These are phyloP conservation scores for Ladona fulva DNA, from an alignment of 1,140 invertebrate species.

Conservation along the genomic window DNA sequence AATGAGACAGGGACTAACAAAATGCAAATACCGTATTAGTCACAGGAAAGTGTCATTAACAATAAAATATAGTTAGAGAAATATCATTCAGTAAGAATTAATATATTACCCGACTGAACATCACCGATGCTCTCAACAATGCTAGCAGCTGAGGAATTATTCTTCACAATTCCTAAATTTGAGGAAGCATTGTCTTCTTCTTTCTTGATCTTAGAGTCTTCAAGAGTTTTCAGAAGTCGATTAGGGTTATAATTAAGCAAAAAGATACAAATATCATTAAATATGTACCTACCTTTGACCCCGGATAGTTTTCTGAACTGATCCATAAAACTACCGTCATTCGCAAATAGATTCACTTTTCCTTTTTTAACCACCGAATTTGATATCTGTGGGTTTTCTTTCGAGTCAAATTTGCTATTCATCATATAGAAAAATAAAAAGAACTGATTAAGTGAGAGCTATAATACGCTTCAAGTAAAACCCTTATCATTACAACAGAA, in stretches of 20 bases:
- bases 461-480: too few relatives aligned
- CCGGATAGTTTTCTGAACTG: slow-evolving; percentile 62
- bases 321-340: slow-evolving; percentile 72
- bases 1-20: too few relatives aligned
- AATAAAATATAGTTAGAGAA: too few relatives aligned
- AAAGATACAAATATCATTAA: too few relatives aligned
- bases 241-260: too few relatives aligned
- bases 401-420: not conserved
- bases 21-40: too few relatives aligned
- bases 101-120: not conserved
- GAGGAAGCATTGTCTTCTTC: not conserved
- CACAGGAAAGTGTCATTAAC: too few relatives aligned
- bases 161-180: not conserved
- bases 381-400: not conserved
- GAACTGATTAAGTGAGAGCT: too few relatives aligned
- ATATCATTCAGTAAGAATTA: too few relatives aligned
- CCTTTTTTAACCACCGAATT: not conserved
- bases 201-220: not conserved
- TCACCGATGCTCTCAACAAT: not conserved
- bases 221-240: too few relatives aligned
- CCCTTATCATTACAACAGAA: too few relatives aligned
- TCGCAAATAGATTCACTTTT: slow-evolving; percentile 56
- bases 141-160: not conserved
- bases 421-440: not conserved
- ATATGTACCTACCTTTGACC: slow-evolving; percentile 14